Base-by-base conservation (phyloP, 2,113 vertebrate genomes). In the Oxyruncus cristatus region DNA sequence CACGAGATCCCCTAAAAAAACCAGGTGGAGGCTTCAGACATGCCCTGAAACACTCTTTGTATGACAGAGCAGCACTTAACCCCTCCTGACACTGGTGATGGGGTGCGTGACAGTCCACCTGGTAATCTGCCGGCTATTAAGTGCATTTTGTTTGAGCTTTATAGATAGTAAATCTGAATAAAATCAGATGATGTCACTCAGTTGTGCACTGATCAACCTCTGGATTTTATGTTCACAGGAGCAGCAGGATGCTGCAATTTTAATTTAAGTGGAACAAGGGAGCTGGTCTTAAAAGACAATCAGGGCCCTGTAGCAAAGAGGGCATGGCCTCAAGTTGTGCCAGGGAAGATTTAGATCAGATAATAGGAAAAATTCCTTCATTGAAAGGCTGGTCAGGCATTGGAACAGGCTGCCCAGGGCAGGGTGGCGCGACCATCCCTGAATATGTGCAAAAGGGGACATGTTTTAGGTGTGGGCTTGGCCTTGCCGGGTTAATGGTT, bases 281-380 rank as follows among this genome's bases (percentile, higher is more conserved):
- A 91, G 16, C 19, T 72, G 47, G 20, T 68, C 78, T 70, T 44
- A n/a, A 85, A 87, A 91, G 47, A 27, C 26, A 68, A 30, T 11
- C 28, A 8, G 33, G 8, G 7, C 15, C 17, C 1, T 0, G 0
- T 33, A 32, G 41, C 47, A 56, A 27, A 44, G 70, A 62, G 1
- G 3, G 30, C 30, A 33, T 33, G 19, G 49, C 32, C 46, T 71
- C 22, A 28, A 22, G 32, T 37, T 56, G 32, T 71, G 32, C 32
- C 23, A 37, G 12, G 49, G 35, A 12, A 56, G 3, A 27, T 63
- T 70, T 63, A 49, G 49, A 56, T 1, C 33, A 30, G 41, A 20
- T 32, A 20, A 20, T 2, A 33, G n/a, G 30, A 7, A 84, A 68
- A 90, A 49, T 39, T 19, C 30, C 47, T 37, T 70, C 47, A 35